Evolutionary conservation across 37 sponge, comb jelly and placozoan species (phyloP).

Genomic region (Theonella swinhoei): DNA sequence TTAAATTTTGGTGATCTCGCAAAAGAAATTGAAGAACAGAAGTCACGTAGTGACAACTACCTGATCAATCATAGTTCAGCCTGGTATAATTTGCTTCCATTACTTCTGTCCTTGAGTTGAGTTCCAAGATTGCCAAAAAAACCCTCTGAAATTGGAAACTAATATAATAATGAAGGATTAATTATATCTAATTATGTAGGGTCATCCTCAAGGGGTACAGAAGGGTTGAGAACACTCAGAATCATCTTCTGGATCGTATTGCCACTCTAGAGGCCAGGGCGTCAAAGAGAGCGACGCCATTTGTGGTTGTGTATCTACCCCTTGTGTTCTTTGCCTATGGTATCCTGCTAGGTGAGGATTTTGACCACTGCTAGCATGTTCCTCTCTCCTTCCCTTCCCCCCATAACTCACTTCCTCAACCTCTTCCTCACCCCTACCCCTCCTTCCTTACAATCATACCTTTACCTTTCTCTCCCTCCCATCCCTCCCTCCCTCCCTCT

Average conservation of each 20-base stretch:
- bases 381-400: background rate
- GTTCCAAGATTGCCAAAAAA: too few species aligned
- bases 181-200: too few species aligned
- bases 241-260: conserved; percentile 10
- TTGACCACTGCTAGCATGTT: background rate
- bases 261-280: conserved; percentile 63
- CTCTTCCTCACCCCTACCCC: background rate
- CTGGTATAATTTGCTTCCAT: too few species aligned
- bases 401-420: background rate
- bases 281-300: conserved; percentile 30
- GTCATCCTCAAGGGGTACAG: background rate
- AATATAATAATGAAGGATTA: too few species aligned
- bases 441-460: background rate
- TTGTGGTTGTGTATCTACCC: conserved; percentile 37
- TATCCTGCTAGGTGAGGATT: conserved; percentile 38
- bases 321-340: conserved; percentile 53
- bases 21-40: too few species aligned
- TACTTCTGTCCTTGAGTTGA: too few species aligned
- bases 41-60: too few species aligned
- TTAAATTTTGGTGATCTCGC: too few species aligned
- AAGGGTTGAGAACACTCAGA: background rate
- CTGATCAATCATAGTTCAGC: too few species aligned
- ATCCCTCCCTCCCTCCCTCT: background rate
- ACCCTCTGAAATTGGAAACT: too few species aligned
- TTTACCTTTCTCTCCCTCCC: background rate